phyloP scores from a whole-genome alignment of 2,113 vertebrate genomes.

The Lota lota region DNA sequence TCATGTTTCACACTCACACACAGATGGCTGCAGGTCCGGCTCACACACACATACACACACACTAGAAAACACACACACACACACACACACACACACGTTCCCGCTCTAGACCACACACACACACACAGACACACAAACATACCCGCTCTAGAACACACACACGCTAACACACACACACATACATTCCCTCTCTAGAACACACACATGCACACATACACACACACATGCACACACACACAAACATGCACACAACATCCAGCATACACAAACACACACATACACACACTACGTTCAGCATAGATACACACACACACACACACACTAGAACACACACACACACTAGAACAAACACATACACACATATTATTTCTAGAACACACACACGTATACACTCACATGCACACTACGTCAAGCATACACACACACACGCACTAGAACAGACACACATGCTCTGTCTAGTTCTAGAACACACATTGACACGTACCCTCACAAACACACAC shows the following conservation, averaged over 20 bases:
- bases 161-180: not conserved
- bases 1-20: too few relatives aligned
- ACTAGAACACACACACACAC: not conserved
- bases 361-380: too few relatives aligned
- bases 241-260: not conserved
- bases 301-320: slow-evolving; percentile 2
- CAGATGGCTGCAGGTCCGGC: too few relatives aligned
- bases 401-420: too few relatives aligned
- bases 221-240: slow-evolving; percentile 1
- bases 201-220: not conserved
- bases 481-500: not conserved
- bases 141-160: too few relatives aligned
- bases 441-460: too few relatives aligned
- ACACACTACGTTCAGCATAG: too few relatives aligned
- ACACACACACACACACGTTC: not conserved
- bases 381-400: not conserved
- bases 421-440: too few relatives aligned
- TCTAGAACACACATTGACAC: not conserved
- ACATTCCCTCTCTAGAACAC: not conserved
- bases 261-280: too few relatives aligned
- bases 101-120: not conserved
- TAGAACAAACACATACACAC: too few relatives aligned
- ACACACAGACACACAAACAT: not conserved
- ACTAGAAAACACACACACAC: not conserved
- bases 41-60: too few relatives aligned